These are phyloP conservation scores for Microtus montanus DNA, from an alignment of 2,113 vertebrate species.

Conservation along the genomic window DNA sequence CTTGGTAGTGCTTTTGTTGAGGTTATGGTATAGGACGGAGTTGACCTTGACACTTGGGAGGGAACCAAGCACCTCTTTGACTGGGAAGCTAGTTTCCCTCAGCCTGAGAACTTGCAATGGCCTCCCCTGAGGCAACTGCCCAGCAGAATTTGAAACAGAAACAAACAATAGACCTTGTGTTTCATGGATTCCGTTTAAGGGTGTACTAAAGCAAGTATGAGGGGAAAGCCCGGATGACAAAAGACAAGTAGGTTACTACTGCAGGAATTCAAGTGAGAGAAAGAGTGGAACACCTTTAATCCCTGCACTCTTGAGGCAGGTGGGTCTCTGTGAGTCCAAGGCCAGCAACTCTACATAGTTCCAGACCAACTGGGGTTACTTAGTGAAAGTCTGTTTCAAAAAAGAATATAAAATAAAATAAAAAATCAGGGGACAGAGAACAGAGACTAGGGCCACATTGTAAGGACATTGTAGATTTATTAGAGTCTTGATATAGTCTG, in stretches of 20 bases:
- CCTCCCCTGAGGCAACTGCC: neutral
- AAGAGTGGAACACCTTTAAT: neutral
- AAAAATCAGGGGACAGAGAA: neutral
- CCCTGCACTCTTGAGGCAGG: neutral
- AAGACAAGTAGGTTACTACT: neutral
- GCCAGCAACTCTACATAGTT: neutral
- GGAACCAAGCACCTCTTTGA: neutral
- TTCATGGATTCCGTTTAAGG: neutral
- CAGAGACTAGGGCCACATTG: neutral
- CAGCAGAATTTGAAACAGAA: neutral
- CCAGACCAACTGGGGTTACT: neutral
- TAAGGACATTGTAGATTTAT: neutral
- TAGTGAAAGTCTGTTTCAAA: neutral
- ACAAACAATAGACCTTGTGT: neutral
- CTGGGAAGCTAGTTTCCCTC: neutral
- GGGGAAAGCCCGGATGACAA: neutral
- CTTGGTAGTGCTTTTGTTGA: neutral
- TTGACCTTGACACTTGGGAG: neutral
- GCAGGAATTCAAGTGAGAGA: neutral
- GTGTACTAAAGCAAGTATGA: neutral
- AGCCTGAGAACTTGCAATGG: neutral
- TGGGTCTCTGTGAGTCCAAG: neutral
- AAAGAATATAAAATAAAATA: neutral
- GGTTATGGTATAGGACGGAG: neutral
- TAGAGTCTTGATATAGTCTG: neutral